Conservation (phyloP, 2,113 vertebrate species). For the Poeciliopsis retropinna region DNA sequence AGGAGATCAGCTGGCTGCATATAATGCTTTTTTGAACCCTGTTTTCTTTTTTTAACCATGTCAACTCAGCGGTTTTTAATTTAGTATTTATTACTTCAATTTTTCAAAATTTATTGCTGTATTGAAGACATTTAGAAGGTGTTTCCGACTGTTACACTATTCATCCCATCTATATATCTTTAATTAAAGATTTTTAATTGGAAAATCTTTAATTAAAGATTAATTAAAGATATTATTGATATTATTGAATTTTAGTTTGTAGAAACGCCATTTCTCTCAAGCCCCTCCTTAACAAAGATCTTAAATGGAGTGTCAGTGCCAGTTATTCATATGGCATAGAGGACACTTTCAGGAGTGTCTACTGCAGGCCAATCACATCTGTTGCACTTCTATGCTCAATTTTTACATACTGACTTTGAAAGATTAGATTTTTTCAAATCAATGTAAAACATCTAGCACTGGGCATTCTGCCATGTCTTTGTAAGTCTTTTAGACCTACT, state of each 20-base stretch:
- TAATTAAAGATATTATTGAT: too few species aligned
- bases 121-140: not conserved
- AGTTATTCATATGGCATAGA: slow-evolving; percentile 40
- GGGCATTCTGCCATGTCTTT: slow-evolving; percentile 25
- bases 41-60: too few species aligned
- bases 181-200: too few species aligned
- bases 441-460: slow-evolving; percentile 10
- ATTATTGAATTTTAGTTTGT: slow-evolving; percentile 27
- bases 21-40: too few species aligned
- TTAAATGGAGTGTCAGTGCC: slow-evolving; percentile 46
- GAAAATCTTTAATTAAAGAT: too few species aligned
- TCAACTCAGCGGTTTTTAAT: too few species aligned
- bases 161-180: slow-evolving; percentile 26
- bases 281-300: slow-evolving; percentile 21
- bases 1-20: too few species aligned
- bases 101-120: slow-evolving; percentile 2
- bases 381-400: slow-evolving; percentile 25
- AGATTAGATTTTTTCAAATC: slow-evolving; percentile 42
- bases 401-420: slow-evolving; percentile 29
- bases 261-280: slow-evolving; percentile 40
- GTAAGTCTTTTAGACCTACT: slow-evolving; percentile 11
- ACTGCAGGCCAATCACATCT: slow-evolving; percentile 15
- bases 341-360: slow-evolving; percentile 5
- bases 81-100: not conserved
- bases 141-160: not conserved